Evolutionary conservation across 2,888 invertebrate genomes (phyloP).

Genomic region (Megalurothrips usitatus): DNA sequence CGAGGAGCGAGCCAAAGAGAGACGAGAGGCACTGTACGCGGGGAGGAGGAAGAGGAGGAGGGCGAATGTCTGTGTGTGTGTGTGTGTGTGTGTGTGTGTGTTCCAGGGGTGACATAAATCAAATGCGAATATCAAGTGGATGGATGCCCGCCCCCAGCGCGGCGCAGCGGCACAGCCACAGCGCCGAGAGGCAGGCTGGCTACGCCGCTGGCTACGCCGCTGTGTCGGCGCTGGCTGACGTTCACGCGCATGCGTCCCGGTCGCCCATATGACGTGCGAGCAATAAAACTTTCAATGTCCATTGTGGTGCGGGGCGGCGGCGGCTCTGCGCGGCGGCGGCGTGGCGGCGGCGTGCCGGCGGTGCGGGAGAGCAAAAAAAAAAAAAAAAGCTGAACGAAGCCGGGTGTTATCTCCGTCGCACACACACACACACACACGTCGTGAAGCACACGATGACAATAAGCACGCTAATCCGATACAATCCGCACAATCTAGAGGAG

Average conservation of each 20-base stretch:
- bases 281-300: conserved; percentile 2
- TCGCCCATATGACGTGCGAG: neutral
- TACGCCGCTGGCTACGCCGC: neutral
- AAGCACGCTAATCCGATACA: no score
- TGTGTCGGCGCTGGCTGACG: neutral
- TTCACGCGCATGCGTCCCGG: neutral
- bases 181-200: neutral
- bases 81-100: neutral
- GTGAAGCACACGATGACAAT: no score
- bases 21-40: no score
- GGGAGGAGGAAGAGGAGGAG: neutral
- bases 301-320: neutral
- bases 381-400: no score
- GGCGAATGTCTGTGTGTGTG: neutral
- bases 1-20: neutral
- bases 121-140: conserved; percentile 22
- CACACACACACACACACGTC: no score
- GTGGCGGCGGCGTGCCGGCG: no score
- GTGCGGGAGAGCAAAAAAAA: no score
- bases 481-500: no score
- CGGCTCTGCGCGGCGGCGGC: neutral
- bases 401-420: no score
- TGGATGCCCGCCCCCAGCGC: neutral
- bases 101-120: neutral
- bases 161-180: neutral